phyloP scores from a whole-genome alignment of 2,797 vertebrate species.

The Acanthornis magna region DNA sequence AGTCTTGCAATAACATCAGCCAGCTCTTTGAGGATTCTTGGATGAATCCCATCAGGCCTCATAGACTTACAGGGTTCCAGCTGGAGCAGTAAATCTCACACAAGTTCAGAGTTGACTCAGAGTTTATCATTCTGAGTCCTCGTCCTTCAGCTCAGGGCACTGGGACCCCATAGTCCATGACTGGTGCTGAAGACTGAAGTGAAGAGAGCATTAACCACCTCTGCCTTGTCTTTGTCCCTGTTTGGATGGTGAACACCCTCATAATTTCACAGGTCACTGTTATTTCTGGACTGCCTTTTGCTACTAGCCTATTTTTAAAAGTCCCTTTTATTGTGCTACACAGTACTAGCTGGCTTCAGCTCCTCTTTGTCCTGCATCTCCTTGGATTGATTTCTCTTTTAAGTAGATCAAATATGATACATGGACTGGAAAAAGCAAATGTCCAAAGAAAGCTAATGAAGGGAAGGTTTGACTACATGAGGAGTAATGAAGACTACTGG shows the following conservation, averaged over 20 bases:
- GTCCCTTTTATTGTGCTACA: not conserved
- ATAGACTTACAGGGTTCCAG: not conserved
- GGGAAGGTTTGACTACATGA: not conserved
- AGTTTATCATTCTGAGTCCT: not conserved
- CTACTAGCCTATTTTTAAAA: not conserved
- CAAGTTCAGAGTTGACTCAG: not conserved
- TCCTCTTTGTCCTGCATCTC: not conserved
- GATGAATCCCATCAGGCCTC: not conserved
- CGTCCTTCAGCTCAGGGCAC: not conserved
- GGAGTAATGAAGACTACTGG: not conserved
- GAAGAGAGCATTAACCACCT: not conserved
- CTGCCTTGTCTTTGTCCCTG: rapidly evolving
- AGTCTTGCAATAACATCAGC: not conserved
- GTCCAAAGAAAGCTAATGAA: not conserved
- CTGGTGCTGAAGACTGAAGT: not conserved
- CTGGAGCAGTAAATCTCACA: not conserved
- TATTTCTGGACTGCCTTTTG: not conserved
- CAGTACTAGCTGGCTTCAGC: not conserved
- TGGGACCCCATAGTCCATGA: not conserved
- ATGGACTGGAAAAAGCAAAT: not conserved
- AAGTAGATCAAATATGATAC: not conserved
- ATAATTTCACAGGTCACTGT: not conserved
- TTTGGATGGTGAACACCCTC: not conserved
- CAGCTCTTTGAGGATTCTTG: not conserved
- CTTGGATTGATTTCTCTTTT: not conserved